Base-by-base conservation (phyloP, 2,888 invertebrate species). In the Mylabris sibirica region DNA sequence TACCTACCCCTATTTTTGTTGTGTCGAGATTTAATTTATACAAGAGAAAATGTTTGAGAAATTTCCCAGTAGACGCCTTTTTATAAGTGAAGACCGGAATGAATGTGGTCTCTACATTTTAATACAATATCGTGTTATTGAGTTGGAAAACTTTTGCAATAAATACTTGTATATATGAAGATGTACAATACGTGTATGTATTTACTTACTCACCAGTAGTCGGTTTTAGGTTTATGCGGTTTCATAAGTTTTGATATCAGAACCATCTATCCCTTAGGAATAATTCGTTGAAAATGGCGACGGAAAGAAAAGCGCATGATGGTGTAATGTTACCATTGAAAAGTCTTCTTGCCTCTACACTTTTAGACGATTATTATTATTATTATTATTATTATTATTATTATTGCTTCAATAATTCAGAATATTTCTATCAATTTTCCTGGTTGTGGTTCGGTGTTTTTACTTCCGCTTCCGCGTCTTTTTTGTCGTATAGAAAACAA, bases 151-250 rank as follows among this genome's bases (percentile, higher is more conserved):
- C 57, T 57, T 57, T 57, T 6, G 57, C 57, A 26, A 57, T 57
- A 57, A 57, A 57, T 57, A 57, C 57, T 57, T 57, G 57, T 57
- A 26, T 57, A 26, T 26, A 57, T 57, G 57, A 57, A 57, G 57
- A 57, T 57, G 57, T 57, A 26, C 26, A 57, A 24, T 24, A 26
- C n/a, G 14, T 26, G 57, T 53, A 38, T 11, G 9, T 14, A 14
- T 38, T 14, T 38, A 11, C 41, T 41, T 14, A 14, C 12, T 4
- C 44, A 4, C n/a, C 8, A 26, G 11, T 2, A 53, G 22, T 14
- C 57, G 26, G 57, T 57, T 57, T 57, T 57, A 12, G 26, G 57
- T 57, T 57, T 24, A 57, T 57, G 57, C 22, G 57, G 57, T 26
- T 57, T 57, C 24, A 57, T 57, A 57, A 57, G 57, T 57, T 57